phyloP scores from a whole-genome alignment of 1,140 invertebrate genomes.

The Trichogramma pretiosum region DNA sequence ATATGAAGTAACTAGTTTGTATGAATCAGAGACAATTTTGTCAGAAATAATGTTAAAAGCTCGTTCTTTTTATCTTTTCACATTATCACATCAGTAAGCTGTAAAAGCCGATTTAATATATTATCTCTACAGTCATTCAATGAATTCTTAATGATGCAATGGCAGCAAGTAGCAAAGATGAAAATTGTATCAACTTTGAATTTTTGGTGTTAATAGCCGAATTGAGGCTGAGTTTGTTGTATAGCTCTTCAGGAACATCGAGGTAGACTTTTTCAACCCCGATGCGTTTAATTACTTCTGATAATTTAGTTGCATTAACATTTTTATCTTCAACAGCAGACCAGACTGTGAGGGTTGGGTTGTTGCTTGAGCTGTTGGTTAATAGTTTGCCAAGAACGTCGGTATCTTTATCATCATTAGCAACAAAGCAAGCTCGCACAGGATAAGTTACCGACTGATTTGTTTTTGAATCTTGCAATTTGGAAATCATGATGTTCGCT shows the following conservation, averaged over 20 bases:
- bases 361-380: slow-evolving; percentile 34
- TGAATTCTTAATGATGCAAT: slow-evolving; percentile 16
- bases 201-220: slow-evolving; percentile 8
- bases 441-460: slow-evolving; percentile 71
- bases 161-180: slow-evolving; percentile 13
- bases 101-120: background rate
- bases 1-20: background rate
- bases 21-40: background rate
- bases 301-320: slow-evolving; percentile 53
- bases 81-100: too few relatives aligned
- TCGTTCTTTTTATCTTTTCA: background rate
- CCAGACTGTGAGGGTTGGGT: slow-evolving; percentile 63
- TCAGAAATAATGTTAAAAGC: background rate
- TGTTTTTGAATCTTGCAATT: slow-evolving; percentile 49
- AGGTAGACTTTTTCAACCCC: slow-evolving; percentile 58
- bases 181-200: slow-evolving; percentile 6
- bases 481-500: slow-evolving; percentile 62
- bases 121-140: slow-evolving; percentile 12
- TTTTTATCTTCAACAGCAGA: slow-evolving; percentile 51
- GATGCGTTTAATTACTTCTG: slow-evolving; percentile 51
- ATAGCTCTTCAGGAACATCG: slow-evolving; percentile 57
- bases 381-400: slow-evolving; percentile 46
- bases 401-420: slow-evolving; percentile 52
- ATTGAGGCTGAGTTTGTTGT: slow-evolving; percentile 40
- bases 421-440: slow-evolving; percentile 64